Evolutionary conservation across 2,797 vertebrate species (phyloP).

Genomic region (Thalassophryne amazonica): DNA sequence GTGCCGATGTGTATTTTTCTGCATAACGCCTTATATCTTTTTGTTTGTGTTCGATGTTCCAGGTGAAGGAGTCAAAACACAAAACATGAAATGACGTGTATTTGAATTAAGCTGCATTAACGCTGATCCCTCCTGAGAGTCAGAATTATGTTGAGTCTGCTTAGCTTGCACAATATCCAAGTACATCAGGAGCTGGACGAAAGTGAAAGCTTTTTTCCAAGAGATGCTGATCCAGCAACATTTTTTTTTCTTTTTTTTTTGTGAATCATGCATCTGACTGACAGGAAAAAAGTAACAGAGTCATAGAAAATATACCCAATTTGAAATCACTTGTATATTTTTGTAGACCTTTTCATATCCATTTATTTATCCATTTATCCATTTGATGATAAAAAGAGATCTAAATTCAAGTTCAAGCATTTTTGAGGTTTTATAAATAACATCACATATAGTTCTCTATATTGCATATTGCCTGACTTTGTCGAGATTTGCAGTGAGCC

Average conservation of each 20-base stretch:
- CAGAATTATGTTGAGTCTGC: slow-evolving; percentile 29
- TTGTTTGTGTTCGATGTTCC: too few species aligned
- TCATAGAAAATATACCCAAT: slow-evolving; percentile 32
- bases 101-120: slow-evolving; percentile 37
- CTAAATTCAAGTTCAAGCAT: slow-evolving; percentile 22
- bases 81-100: slow-evolving; percentile 50
- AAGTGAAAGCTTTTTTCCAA: slow-evolving; percentile 37
- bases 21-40: too few species aligned
- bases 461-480: too few species aligned
- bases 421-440: too few species aligned
- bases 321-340: slow-evolving; percentile 26
- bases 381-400: slow-evolving; percentile 32
- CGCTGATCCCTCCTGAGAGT: slow-evolving; percentile 24
- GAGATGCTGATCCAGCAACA: slow-evolving; percentile 56
- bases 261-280: slow-evolving; percentile 31
- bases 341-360: neutral
- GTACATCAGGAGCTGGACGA: slow-evolving; percentile 25
- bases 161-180: slow-evolving; percentile 42
- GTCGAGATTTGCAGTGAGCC: too few species aligned
- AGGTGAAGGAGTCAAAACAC: slow-evolving; percentile 13
- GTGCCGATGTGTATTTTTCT: slow-evolving; percentile 1
- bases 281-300: slow-evolving; percentile 20
- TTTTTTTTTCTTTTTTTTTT: slow-evolving; percentile 36
- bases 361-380: neutral
- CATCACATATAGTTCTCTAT: too few species aligned